Evolutionary conservation across 1,140 invertebrate species (phyloP), one percentile per base, ranked within the genome.

Genomic region (Stegodyphus dumicola): DNA sequence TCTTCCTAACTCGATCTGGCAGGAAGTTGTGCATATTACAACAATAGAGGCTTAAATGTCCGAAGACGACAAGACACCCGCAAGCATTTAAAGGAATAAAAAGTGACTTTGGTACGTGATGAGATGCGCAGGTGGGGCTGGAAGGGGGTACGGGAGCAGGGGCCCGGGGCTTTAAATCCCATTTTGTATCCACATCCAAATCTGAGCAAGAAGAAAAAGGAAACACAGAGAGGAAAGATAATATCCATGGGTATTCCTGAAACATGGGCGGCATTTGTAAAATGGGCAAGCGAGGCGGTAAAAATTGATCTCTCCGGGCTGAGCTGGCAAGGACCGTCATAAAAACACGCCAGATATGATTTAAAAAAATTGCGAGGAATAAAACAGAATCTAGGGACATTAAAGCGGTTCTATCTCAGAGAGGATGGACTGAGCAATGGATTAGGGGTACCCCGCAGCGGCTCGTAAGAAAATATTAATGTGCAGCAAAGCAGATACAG

Each of bases 401-500:
- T 33, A 56, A 48, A 52, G 54, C 54, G 17, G 52, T 48, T 53
- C 54, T 75, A 18, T 48, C 17, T 48, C 73, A 56, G 73, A 18
- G 73, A 60, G 10, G 73, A 33, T 33, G 33, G 33, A 33, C 33
- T 33, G 33, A 1, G 33, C 33, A 33, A 33, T 33, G 33, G 33
- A 33, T 33, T 33, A 33, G 33, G 33, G 33, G 33, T 33, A 33
- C 33, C 33, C 33, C 33, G 33, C 33, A 33, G 33, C 33, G 33
- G 33, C 33, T 18, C 53, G 53, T 60, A 64, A 56, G 73, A 33
- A 75, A 75, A 75, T 75, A 75, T 75, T 75, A 75, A 75, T 75
- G 73, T 18, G 18, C 73, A 75, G 33, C 60, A 17, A n/a, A 75
- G 73, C 17, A 53, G 10, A 75, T 53, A 33, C 13, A 33, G 18